Evolutionary conservation across 2,113 vertebrate genomes (phyloP).

Genomic region (Myotis brandtii): DNA sequence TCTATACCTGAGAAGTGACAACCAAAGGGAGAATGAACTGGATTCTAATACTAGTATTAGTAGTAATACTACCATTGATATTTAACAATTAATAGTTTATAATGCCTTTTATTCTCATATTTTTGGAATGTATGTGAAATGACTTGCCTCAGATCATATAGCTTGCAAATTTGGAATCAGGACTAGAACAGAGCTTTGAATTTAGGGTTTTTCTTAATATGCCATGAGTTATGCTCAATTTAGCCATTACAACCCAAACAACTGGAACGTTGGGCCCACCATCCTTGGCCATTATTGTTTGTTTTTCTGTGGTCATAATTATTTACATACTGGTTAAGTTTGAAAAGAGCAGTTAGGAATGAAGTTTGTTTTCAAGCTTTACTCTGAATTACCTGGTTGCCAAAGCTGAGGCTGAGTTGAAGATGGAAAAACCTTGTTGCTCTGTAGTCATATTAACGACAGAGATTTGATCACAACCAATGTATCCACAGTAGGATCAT

Average conservation of each 20-base stretch:
- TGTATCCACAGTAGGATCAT: neutral
- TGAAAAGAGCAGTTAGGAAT: neutral
- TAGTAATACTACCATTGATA: neutral
- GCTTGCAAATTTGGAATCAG: neutral
- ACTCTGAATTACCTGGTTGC: neutral
- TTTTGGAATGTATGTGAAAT: neutral
- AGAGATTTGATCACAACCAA: neutral
- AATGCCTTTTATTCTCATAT: neutral
- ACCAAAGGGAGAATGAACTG: neutral
- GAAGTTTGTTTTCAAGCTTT: neutral
- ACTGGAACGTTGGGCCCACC: neutral
- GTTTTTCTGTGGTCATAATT: neutral
- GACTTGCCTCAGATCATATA: neutral
- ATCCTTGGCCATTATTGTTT: neutral
- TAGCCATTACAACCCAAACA: neutral
- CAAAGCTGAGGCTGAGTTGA: neutral
- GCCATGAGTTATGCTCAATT: neutral
- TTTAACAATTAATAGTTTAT: neutral
- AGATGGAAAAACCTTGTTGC: fast-evolving
- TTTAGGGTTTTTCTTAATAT: neutral
- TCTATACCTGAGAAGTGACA: neutral
- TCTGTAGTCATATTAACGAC: neutral
- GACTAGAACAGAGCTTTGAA: neutral
- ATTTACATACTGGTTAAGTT: neutral
- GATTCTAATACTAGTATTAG: neutral